A percentile compares a stretch with the other conserved stretches of the same genome.
Conservation (phyloP, 1,140 invertebrate genomes). For the Pissodes strobi region DNA sequence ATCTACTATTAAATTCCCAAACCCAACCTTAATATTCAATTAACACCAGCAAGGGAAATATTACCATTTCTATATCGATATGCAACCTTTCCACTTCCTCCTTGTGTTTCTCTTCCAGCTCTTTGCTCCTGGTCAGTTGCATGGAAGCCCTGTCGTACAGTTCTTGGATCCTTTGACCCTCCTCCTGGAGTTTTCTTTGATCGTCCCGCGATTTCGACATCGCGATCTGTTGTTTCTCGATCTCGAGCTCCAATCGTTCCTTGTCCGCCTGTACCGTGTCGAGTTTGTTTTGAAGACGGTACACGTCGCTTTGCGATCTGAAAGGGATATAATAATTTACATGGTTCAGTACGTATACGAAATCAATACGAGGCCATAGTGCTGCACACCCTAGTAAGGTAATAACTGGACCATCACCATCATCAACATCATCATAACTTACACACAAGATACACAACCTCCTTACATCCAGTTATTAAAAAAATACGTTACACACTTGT, state of each 20-base stretch:
- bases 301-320: conserved; percentile 85
- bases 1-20: not conserved
- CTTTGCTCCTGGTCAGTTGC: conserved; percentile 81
- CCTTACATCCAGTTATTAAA: too few relatives aligned
- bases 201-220: conserved; percentile 83
- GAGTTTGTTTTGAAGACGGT: conserved; percentile 83
- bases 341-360: too few relatives aligned
- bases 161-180: conserved; percentile 80
- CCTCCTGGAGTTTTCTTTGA: conserved; percentile 82
- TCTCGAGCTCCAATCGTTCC: conserved; percentile 82
- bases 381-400: too few relatives aligned
- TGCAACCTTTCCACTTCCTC: conserved; percentile 80
- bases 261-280: conserved; percentile 85
- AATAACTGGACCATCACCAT: too few relatives aligned
- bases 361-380: too few relatives aligned
- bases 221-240: conserved; percentile 80
- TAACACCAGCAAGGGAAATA: not conserved
- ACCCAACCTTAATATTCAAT: too few relatives aligned
- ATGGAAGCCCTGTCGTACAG: conserved; percentile 83
- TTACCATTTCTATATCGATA: conserved; percentile 80
- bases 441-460: too few relatives aligned
- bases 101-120: conserved; percentile 88
- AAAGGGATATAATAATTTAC: conserved; percentile 42
- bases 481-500: too few relatives aligned
- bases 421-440: too few relatives aligned